These are phyloP conservation scores for Ctenopoma kingsleyae DNA, from an alignment of 2,797 vertebrate genomes.

Conservation along the genomic window DNA sequence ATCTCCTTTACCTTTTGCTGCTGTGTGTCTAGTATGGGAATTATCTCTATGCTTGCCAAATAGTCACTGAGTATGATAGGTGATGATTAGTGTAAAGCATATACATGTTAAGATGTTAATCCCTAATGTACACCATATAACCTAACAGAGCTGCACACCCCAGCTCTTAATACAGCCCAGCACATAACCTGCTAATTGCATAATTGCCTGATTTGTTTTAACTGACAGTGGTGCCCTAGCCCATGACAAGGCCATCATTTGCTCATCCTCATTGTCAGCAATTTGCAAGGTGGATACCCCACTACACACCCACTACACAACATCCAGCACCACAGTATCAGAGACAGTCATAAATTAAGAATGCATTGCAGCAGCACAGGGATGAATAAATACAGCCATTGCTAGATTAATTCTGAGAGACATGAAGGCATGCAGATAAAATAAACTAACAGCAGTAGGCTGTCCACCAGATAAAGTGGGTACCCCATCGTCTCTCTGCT, in stretches of 20 bases:
- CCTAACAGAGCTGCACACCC: constrained; percentile 50
- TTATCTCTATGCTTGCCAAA: constrained; percentile 39
- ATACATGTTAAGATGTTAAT: constrained; percentile 70
- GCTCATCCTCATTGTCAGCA: constrained; percentile 89
- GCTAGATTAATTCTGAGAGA: constrained; percentile 82
- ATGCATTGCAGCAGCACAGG: constrained; percentile 61
- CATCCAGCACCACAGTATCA: constrained; percentile 52
- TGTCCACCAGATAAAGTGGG: constrained; percentile 94
- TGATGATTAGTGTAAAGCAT: constrained; percentile 74
- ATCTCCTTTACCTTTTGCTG: constrained; percentile 18
- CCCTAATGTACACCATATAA: constrained; percentile 64
- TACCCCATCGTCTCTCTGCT: constrained; percentile 92
- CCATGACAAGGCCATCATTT: constrained; percentile 91
- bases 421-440: constrained; percentile 80
- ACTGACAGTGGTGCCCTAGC: constrained; percentile 88
- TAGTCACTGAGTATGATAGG: constrained; percentile 63
- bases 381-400: constrained; percentile 81
- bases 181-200: constrained; percentile 86
- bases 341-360: constrained; percentile 67
- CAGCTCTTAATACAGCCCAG: constrained; percentile 78
- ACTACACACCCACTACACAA: constrained; percentile 58
- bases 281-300: constrained; percentile 74
- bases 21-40: constrained; percentile 1
- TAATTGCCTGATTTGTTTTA: constrained; percentile 87
- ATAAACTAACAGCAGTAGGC: constrained; percentile 91